These are phyloP conservation scores for Hoplostethus mediterraneus DNA, from an alignment of 2,797 vertebrate genomes.

Conservation along the genomic window DNA sequence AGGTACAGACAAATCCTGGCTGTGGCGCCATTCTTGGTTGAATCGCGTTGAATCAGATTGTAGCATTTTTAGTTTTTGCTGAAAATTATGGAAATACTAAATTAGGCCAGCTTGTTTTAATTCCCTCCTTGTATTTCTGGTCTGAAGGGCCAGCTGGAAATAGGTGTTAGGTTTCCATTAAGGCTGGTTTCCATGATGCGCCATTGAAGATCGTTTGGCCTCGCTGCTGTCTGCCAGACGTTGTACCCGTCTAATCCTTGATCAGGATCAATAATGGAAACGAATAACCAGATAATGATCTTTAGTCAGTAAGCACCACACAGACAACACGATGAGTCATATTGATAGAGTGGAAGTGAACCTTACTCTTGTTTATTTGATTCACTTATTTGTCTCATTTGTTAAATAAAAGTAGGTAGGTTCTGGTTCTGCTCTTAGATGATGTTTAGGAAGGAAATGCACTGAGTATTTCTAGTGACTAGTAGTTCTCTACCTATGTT, in stretches of 20 bases:
- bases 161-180: conserved; percentile 61
- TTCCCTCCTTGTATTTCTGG: conserved; percentile 17
- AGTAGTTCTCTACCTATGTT: no score
- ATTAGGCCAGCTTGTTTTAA: not conserved
- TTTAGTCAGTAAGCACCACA: conserved; percentile 25
- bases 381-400: no score
- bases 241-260: conserved; percentile 40
- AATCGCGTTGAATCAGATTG: not conserved
- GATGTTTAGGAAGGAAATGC: no score
- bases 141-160: conserved; percentile 14
- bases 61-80: conserved; percentile 2
- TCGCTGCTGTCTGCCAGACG: conserved; percentile 44
- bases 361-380: not conserved
- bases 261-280: conserved; percentile 53
- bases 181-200: conserved; percentile 62
- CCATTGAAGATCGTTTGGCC: conserved; percentile 41
- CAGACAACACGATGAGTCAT: conserved; percentile 13
- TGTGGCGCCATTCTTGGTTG: not conserved
- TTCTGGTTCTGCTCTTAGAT: no score
- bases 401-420: no score
- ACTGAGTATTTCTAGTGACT: no score
- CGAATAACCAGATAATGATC: conserved; percentile 37
- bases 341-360: not conserved
- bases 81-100: not conserved
- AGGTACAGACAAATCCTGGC: conserved; percentile 84